Conservation (phyloP, 2,797 vertebrate species). For the Echiichthys vipera region DNA sequence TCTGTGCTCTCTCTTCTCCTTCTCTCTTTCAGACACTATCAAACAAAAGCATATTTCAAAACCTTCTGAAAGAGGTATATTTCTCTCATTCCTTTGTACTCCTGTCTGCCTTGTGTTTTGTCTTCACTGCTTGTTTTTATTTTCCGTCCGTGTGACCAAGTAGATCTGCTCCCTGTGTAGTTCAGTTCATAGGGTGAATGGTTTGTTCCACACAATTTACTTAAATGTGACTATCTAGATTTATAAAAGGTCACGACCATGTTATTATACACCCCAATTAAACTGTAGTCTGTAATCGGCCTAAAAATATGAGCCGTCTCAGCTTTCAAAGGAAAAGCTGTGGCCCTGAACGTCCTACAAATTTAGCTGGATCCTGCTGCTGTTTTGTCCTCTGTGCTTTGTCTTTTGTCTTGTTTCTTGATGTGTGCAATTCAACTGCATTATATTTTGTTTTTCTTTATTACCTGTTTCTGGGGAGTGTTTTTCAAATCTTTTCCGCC, state of each 20-base stretch:
- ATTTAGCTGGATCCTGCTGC: slow-evolving; percentile 28
- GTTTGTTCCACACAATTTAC: slow-evolving; percentile 14
- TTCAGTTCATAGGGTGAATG: slow-evolving; percentile 24
- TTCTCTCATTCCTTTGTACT: slow-evolving; percentile 81
- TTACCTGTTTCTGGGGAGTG: slow-evolving; percentile 6
- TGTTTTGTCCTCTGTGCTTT: slow-evolving; percentile 15
- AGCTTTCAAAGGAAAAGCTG: slow-evolving; percentile 20
- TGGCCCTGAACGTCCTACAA: slow-evolving; percentile 19
- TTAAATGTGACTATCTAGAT: slow-evolving; percentile 20
- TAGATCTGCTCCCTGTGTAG: slow-evolving; percentile 40
- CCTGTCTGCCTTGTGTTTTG: slow-evolving; percentile 69
- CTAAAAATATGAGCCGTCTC: slow-evolving; percentile 5
- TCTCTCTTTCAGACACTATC: slow-evolving; percentile 99
- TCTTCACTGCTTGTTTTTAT: slow-evolving; percentile 75
- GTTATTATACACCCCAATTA: slow-evolving; percentile 16
- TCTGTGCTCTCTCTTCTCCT: slow-evolving; percentile 75
- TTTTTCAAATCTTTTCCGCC: background rate
- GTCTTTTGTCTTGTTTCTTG: slow-evolving; percentile 12
- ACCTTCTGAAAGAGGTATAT: slow-evolving; percentile 98
- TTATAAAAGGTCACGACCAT: slow-evolving; percentile 6
- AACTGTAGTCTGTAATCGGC: slow-evolving; percentile 19
- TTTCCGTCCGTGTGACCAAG: slow-evolving; percentile 21
- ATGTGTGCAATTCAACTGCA: slow-evolving; percentile 38
- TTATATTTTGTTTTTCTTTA: background rate
- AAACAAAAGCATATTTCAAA: slow-evolving; percentile 99